phyloP scores from a whole-genome alignment of 2,888 invertebrate genomes.

The Plutella xylostella region DNA sequence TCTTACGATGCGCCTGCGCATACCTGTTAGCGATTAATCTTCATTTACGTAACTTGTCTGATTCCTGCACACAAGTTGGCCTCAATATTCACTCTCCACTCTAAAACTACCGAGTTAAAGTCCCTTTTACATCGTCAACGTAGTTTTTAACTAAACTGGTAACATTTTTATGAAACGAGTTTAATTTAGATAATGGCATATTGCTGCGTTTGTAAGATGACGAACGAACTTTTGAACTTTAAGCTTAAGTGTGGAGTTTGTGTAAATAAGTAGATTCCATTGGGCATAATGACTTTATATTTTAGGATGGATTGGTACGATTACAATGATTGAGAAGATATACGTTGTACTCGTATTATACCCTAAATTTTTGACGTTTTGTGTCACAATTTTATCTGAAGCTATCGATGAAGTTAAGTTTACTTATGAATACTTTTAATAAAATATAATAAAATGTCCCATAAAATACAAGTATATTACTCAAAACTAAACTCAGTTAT shows the following conservation, averaged over 20 bases:
- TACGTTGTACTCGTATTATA: too few species aligned
- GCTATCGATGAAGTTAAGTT: too few species aligned
- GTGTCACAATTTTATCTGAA: too few species aligned
- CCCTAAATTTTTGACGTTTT: too few species aligned
- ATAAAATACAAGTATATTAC: too few species aligned
- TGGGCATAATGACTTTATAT: too few species aligned
- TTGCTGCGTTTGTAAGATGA: not conserved
- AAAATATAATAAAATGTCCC: too few species aligned
- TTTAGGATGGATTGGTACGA: too few species aligned
- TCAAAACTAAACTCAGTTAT: too few species aligned
- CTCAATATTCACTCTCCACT: not conserved
- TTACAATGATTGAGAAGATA: too few species aligned
- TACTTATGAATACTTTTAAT: too few species aligned
- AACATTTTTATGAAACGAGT: not conserved
- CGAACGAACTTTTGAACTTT: not conserved
- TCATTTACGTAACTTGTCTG: constrained; percentile 5
- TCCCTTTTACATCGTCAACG: not conserved
- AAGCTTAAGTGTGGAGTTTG: not conserved
- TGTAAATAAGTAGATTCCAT: too few species aligned
- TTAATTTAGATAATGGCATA: constrained; percentile 4
- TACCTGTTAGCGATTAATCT: constrained; percentile 2
- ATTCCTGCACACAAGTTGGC: not conserved
- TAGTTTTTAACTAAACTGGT: not conserved
- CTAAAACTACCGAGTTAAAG: not conserved
- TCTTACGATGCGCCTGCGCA: not conserved